These are phyloP conservation scores for Bruchidius siliquastri DNA, from an alignment of 2,888 invertebrate species.

Conservation along the genomic window DNA sequence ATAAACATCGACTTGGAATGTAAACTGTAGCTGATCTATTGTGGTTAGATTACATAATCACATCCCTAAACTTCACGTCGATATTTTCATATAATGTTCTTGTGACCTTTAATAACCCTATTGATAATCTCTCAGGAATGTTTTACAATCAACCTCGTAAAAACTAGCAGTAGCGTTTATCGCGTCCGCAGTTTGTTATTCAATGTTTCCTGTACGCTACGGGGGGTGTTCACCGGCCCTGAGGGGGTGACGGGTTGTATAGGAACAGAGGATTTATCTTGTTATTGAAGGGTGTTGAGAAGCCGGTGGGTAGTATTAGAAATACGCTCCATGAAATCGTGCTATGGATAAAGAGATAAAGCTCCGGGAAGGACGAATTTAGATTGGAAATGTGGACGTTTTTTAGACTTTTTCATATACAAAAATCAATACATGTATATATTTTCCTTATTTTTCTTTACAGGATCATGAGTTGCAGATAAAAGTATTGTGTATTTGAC, in stretches of 20 bases:
- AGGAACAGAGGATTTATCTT: not conserved
- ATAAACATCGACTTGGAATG: too few species aligned
- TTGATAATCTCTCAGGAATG: not conserved
- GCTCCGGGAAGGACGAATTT: not conserved
- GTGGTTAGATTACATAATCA: too few species aligned
- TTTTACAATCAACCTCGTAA: not conserved
- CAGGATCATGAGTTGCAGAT: too few species aligned
- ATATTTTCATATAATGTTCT: too few species aligned
- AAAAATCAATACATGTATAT: too few species aligned
- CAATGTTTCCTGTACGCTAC: not conserved
- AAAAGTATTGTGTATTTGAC: too few species aligned
- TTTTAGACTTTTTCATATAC: too few species aligned
- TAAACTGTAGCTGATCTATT: too few species aligned
- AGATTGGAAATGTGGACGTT: too few species aligned
- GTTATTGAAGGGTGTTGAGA: not conserved
- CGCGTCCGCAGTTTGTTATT: not conserved
- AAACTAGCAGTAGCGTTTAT: not conserved
- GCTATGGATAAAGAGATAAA: not conserved
- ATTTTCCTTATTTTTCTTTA: too few species aligned
- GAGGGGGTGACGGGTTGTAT: not conserved
- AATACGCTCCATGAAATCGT: not conserved
- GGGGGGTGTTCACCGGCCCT: not conserved
- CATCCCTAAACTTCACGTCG: too few species aligned
- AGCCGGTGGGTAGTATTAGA: not conserved
- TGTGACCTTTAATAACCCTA: too few species aligned